A percentile compares a stretch with the other conserved stretches of the same genome.
Evolutionary conservation across 2,888 invertebrate genomes (phyloP).

Genomic region (Muschampia plurimacula): DNA sequence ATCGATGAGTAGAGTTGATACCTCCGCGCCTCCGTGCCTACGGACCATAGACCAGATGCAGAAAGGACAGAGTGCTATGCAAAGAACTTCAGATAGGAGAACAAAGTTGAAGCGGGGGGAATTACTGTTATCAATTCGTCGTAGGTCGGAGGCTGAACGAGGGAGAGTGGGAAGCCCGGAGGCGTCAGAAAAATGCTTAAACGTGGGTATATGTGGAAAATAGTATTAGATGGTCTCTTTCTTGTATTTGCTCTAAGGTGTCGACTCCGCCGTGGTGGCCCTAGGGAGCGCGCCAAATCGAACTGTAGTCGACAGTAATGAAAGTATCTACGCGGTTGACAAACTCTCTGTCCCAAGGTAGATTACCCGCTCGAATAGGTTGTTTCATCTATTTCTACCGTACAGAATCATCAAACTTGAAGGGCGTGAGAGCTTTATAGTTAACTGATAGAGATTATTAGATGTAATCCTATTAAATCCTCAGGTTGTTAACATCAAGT

Average conservation of each 20-base stretch:
- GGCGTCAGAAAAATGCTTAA: too few relatives aligned
- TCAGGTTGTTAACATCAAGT: background rate
- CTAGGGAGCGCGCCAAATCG: constrained; percentile 1
- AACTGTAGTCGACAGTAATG: constrained; percentile 20
- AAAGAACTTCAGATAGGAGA: too few relatives aligned
- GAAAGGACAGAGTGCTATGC: too few relatives aligned
- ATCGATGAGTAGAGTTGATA: constrained; percentile 23
- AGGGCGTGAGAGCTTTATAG: background rate
- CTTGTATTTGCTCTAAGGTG: background rate
- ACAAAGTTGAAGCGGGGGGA: too few relatives aligned
- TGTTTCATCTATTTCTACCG: background rate
- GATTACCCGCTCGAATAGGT: constrained; percentile 5
- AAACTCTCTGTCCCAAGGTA: constrained; percentile 6
- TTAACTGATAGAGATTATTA: background rate
- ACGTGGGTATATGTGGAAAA: too few relatives aligned
- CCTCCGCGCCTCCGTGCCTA: background rate
- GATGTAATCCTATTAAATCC: background rate
- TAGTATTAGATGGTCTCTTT: background rate
- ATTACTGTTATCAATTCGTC: too few relatives aligned
- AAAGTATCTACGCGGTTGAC: constrained; percentile 16
- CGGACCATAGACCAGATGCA: too few relatives aligned
- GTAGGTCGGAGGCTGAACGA: too few relatives aligned
- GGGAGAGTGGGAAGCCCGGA: too few relatives aligned
- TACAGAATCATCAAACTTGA: background rate
- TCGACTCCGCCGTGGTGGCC: background rate